phyloP scores from a whole-genome alignment of 2,888 invertebrate species.

The Philonicus albiceps region DNA sequence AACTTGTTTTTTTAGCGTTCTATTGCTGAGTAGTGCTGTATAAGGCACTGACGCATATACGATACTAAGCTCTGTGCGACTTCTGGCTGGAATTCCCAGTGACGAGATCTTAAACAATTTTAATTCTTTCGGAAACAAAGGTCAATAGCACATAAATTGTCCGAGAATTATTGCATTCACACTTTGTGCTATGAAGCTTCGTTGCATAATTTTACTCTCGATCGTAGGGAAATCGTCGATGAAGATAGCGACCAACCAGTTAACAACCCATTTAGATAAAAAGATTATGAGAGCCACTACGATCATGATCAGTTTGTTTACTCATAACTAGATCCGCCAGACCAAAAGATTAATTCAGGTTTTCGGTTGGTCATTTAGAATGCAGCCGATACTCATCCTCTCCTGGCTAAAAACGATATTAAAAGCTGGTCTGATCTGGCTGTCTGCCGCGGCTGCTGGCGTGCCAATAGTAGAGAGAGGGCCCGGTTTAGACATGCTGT shows the following conservation, averaged over 20 bases:
- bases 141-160: background rate
- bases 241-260: background rate
- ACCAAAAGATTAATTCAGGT: background rate
- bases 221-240: background rate
- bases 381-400: background rate
- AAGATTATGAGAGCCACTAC: background rate
- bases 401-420: background rate
- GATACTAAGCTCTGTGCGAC: background rate
- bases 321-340: background rate
- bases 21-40: background rate
- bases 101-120: background rate
- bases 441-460: background rate
- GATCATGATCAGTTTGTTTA: background rate
- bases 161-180: background rate
- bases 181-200: background rate
- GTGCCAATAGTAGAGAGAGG: background rate
- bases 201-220: conserved; percentile 19
- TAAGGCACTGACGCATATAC: background rate
- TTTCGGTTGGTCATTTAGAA: background rate
- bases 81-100: conserved; percentile 12
- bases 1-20: background rate
- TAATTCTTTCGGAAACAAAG: background rate
- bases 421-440: background rate
- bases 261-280: background rate
- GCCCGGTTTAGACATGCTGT: conserved; percentile 22